Percentiles rank a stretch among this genome's conserved stretches.
Conservation (phyloP, 2,113 vertebrate species). For the Dasyprocta punctata region DNA sequence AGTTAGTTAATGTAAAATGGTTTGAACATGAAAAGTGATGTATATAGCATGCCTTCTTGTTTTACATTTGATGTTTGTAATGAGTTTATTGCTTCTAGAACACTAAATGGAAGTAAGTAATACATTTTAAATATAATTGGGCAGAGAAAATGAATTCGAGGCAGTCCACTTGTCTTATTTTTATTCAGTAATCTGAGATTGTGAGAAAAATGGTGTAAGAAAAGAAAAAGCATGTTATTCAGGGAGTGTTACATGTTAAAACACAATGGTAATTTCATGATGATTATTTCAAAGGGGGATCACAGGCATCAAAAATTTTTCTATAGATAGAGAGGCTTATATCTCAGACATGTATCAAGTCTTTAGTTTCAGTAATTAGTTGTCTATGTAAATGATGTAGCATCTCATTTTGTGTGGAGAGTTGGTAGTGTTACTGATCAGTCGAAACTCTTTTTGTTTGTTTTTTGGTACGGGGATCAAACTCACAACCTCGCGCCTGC, state of each 20-base stretch:
- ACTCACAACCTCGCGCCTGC: too few species aligned
- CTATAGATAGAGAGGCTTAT: conserved; percentile 65
- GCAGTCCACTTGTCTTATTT: conserved; percentile 72
- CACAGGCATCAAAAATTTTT: conserved; percentile 68
- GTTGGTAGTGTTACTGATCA: too few species aligned
- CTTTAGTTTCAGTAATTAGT: conserved; percentile 34
- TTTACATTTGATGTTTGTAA: conserved; percentile 71
- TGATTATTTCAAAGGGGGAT: conserved; percentile 55
- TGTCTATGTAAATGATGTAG: conserved; percentile 14
- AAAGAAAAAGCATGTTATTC: conserved; percentile 69
- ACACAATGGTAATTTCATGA: conserved; percentile 64
- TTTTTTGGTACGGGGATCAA: too few species aligned
- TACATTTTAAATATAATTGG: conserved; percentile 61
- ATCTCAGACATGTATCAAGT: conserved; percentile 49
- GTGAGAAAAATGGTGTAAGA: conserved; percentile 68
- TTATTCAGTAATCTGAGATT: conserved; percentile 62
- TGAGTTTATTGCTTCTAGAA: conserved; percentile 78
- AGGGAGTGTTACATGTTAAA: conserved; percentile 72
- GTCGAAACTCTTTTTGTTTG: too few species aligned
- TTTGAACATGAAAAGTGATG: conserved; percentile 72
- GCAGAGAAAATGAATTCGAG: conserved; percentile 80
- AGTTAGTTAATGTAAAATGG: conserved; percentile 78
- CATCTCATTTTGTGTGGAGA: conserved; percentile 33
- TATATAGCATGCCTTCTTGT: conserved; percentile 76
- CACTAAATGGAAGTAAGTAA: conserved; percentile 63